These are phyloP conservation scores for Solenopsis fugax DNA, from an alignment of 1,140 invertebrate genomes.

Conservation along the genomic window DNA sequence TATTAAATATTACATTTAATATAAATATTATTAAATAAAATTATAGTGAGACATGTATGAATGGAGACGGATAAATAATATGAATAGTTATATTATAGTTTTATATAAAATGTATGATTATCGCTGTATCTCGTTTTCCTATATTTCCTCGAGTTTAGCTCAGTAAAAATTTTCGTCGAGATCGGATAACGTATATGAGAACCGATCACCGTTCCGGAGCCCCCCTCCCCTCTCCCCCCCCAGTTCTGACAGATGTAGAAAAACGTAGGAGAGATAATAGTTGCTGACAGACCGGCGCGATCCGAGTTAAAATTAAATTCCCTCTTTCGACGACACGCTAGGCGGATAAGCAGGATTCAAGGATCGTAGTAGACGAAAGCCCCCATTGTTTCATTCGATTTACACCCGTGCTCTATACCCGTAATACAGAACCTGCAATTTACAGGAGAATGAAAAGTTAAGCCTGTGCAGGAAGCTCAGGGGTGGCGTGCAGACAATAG, in stretches of 20 bases:
- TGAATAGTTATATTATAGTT: background rate
- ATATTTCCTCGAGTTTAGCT: constrained; percentile 11
- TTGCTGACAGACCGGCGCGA: constrained; percentile 74
- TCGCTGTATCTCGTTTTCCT: background rate
- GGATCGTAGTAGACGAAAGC: constrained; percentile 77
- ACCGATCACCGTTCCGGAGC: background rate
- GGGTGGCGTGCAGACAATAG: constrained; percentile 84
- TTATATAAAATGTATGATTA: constrained; percentile 11
- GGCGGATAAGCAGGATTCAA: constrained; percentile 76
- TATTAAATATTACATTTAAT: too few species aligned
- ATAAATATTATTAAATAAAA: background rate
- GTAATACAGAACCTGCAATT: constrained; percentile 84
- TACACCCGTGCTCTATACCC: constrained; percentile 81
- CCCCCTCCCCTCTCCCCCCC: too few species aligned
- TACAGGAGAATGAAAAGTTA: constrained; percentile 86
- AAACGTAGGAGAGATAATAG: constrained; percentile 71
- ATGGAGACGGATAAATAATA: background rate
- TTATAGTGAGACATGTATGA: background rate
- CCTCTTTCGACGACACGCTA: constrained; percentile 71
- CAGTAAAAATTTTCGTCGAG: background rate
- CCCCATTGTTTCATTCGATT: constrained; percentile 86
- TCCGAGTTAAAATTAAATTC: constrained; percentile 76
- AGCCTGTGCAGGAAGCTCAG: constrained; percentile 81
- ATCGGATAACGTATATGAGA: background rate
- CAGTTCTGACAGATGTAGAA: constrained; percentile 65